phyloP scores from a whole-genome alignment of 1,140 invertebrate genomes.

The Agrypnia vestita region DNA sequence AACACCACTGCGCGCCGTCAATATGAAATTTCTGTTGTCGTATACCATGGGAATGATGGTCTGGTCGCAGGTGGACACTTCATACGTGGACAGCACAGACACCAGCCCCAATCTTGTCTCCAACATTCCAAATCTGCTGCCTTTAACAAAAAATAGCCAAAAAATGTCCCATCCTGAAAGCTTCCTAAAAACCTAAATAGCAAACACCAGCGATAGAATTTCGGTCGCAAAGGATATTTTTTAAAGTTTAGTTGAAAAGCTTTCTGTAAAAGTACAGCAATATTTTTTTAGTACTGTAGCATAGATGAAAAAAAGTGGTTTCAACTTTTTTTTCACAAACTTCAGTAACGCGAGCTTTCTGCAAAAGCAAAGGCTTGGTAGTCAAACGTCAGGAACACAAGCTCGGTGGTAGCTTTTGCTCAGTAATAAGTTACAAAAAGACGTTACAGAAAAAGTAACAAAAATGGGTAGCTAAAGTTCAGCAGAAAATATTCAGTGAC shows the following conservation, averaged over 20 bases:
- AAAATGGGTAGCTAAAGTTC: too few species aligned
- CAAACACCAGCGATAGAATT: not conserved
- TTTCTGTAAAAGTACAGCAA: not conserved
- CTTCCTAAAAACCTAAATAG: not conserved
- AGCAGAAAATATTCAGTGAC: too few species aligned
- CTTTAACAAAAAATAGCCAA: slow-evolving; percentile 32
- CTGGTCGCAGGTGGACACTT: slow-evolving; percentile 63
- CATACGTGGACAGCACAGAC: slow-evolving; percentile 64
- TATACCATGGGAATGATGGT: slow-evolving; percentile 60
- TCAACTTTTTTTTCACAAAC: slow-evolving; percentile 9
- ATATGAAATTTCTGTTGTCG: too few species aligned
- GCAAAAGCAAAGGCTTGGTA: too few species aligned
- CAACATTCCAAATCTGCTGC: slow-evolving; percentile 68
- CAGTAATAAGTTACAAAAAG: too few species aligned
- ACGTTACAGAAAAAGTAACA: too few species aligned
- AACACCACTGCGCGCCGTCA: too few species aligned
- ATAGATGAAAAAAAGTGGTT: not conserved
- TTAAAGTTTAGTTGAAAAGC: not conserved
- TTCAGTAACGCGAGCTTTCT: too few species aligned
- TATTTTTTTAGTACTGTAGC: not conserved
- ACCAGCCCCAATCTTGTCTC: slow-evolving; percentile 67
- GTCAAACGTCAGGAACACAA: too few species aligned
- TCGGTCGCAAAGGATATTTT: not conserved
- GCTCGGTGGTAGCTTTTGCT: too few species aligned
- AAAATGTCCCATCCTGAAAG: not conserved